Evolutionary conservation across 1,140 invertebrate species (phyloP), one percentile per base, ranked within the genome.

Genomic region (Vanessa tameamea): DNA sequence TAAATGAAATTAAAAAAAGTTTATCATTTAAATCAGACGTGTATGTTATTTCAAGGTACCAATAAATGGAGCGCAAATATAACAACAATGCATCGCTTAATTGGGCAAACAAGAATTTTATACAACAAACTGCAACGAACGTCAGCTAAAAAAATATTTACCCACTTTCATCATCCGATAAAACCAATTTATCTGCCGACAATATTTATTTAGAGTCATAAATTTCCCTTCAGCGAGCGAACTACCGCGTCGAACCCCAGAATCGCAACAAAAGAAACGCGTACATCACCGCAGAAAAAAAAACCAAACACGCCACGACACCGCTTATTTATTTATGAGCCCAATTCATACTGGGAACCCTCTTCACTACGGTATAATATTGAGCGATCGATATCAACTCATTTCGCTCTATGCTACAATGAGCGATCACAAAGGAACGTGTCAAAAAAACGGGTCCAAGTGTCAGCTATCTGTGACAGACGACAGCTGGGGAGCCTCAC

Each of bases 281-380:
- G 83, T 87, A 88, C 82, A 86, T 86, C 83, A 87, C 83, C 83
- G 78, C 79, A 80, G 47, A 76, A 83, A 78, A 86, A 90, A 87
- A 88, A 84, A 81, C 80, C 72, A 80, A 82, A 90, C 87, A 91
- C 86, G 80, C 87, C 85, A 86, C 87, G 84, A 90, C 85, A 89
- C 82, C 76, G 87, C 88, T 90, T 90, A 90, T 90, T 90, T 91
- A 91, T 91, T 91, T 91, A 91, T 90, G 87, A 89, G 86, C 83
- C 85, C 87, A 87, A 89, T 90, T 87, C 89, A 88, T 83, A 81
- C 83, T 80, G 75, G 71, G 85, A 76, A 86, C 85, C 86, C 87
- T 86, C 87, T 82, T 84, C 84, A 81, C 77, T 77, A 79, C 67
- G 77, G 82, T 79, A 82, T 81, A 86, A 89, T 89, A 86, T 88